Evolutionary conservation across 2,797 vertebrate genomes (phyloP).

Genomic region (Epinephelus coioides): DNA sequence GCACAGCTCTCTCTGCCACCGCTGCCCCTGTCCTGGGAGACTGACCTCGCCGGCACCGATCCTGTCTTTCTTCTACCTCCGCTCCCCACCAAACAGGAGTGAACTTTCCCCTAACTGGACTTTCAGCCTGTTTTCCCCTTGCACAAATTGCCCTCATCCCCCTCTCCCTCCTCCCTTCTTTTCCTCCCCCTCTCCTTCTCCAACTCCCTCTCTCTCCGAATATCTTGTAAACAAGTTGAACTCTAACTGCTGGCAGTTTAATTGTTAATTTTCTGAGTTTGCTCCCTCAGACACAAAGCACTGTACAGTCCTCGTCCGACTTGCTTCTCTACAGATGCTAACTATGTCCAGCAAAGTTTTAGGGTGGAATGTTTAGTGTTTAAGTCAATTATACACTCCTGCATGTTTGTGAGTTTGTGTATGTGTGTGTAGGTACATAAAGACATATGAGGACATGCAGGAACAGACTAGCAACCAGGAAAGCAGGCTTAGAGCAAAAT

Average conservation of each 20-base stretch:
- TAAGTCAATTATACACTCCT: slow-evolving; percentile 69
- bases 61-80: slow-evolving; percentile 76
- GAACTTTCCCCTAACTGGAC: slow-evolving; percentile 91
- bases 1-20: slow-evolving; percentile 48
- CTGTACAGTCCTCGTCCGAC: slow-evolving; percentile 54
- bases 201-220: slow-evolving; percentile 68
- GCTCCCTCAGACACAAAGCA: slow-evolving; percentile 76
- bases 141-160: slow-evolving; percentile 80
- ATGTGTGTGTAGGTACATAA: slow-evolving; percentile 13
- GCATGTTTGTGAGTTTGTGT: slow-evolving; percentile 4
- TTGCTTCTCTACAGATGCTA: slow-evolving; percentile 43
- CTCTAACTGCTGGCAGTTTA: slow-evolving; percentile 88
- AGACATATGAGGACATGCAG: not conserved
- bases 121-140: slow-evolving; percentile 87
- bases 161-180: slow-evolving; percentile 61
- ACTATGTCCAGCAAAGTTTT: slow-evolving; percentile 37
- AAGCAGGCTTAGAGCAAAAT: slow-evolving; percentile 2
- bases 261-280: slow-evolving; percentile 88
- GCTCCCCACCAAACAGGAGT: slow-evolving; percentile 76
- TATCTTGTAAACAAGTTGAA: slow-evolving; percentile 91
- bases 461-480: not conserved
- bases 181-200: slow-evolving; percentile 49
- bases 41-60: slow-evolving; percentile 65
- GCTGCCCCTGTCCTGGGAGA: slow-evolving; percentile 54
- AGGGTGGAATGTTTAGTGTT: slow-evolving; percentile 58